Conservation (phyloP, 2,888 invertebrate genomes). For the Cistogaster globosa region DNA sequence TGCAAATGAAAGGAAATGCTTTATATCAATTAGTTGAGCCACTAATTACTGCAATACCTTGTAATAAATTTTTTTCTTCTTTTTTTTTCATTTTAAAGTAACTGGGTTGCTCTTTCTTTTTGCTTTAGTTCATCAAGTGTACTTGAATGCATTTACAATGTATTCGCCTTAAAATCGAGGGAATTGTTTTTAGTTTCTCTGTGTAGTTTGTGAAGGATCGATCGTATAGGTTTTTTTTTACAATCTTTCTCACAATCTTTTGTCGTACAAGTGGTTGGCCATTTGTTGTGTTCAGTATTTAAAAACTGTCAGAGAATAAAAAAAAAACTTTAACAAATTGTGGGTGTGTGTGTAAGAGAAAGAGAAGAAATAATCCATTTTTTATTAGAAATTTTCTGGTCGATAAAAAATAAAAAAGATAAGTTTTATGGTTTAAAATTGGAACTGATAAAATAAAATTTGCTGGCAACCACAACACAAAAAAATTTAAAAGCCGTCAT, state of each 20-base stretch:
- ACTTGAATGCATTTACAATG: conserved; percentile 21
- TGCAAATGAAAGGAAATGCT: conserved; percentile 82
- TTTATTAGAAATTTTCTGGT: not conserved
- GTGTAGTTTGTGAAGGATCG: conserved; percentile 33
- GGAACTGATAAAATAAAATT: not conserved
- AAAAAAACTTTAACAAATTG: not conserved
- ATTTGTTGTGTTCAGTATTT: conserved; percentile 21
- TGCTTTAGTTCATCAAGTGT: conserved; percentile 12
- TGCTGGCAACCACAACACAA: too few species aligned
- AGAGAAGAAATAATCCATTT: not conserved
- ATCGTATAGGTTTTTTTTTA: conserved; percentile 3
- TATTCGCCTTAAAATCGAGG: not conserved
- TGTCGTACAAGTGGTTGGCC: conserved; percentile 16
- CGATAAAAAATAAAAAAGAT: not conserved
- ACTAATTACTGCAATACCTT: conserved; percentile 83
- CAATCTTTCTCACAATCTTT: conserved; percentile 44
- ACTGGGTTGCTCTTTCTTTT: not conserved
- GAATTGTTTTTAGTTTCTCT: conserved; percentile 3
- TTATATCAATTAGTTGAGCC: conserved; percentile 83
- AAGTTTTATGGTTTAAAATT: not conserved
- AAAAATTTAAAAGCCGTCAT: too few species aligned
- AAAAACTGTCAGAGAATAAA: conserved; percentile 14
- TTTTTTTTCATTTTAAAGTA: conserved; percentile 16
- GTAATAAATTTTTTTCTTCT: conserved; percentile 78
- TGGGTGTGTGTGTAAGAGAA: conserved; percentile 8